Base-by-base conservation (phyloP, 2,113 vertebrate genomes). In the Cardinalis cardinalis region DNA sequence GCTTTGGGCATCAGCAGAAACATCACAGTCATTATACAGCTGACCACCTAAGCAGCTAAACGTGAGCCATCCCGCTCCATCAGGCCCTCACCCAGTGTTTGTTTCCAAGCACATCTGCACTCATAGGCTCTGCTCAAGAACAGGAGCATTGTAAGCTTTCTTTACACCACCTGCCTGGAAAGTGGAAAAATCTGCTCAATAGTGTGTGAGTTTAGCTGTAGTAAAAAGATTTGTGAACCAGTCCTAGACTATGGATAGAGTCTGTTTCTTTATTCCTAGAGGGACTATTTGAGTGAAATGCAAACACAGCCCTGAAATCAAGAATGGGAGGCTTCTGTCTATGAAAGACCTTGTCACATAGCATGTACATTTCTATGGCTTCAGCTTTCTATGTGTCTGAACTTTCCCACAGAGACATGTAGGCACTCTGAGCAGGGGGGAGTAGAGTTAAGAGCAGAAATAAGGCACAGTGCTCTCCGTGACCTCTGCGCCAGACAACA, bases 391-490 rank as follows among this genome's bases (percentile, higher is more conserved):
- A 12, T 38, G 11, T 1, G 16, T 84, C 73, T 80, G 23, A 77
- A 17, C 31, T 29, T 78, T 55, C 44, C n/a, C 64, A 25, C 21
- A 64, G 19, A 65, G 21, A 44, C 29, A 38, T 10, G 10, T 2
- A 76, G 51, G 18, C 19, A 52, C 23, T 44, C 21, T 72, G 49
- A 83, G 19, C 3, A 14, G 14, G 14, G 12, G 5, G 32, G 2
- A 20, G 31, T 10, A 44, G 8, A 56, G 12, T n/a, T 41, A 46
- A 60, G 9, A 74, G 43, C 32, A 81, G 8, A 18, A 7, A 55
- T 18, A 77, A 74, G 36, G 34, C 26, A 32, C 5, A 9, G 36
- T 36, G 32, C 14, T 51, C 40, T 74, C 46, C 0, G 0, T 3
- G 4, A 12, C 10, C 15, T 74, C 56, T 1, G 0, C 34, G 20